Evolutionary conservation across 1,140 invertebrate genomes (phyloP), one percentile per base, ranked within the genome.

Genomic region (Drosophila nigrodunni): DNA sequence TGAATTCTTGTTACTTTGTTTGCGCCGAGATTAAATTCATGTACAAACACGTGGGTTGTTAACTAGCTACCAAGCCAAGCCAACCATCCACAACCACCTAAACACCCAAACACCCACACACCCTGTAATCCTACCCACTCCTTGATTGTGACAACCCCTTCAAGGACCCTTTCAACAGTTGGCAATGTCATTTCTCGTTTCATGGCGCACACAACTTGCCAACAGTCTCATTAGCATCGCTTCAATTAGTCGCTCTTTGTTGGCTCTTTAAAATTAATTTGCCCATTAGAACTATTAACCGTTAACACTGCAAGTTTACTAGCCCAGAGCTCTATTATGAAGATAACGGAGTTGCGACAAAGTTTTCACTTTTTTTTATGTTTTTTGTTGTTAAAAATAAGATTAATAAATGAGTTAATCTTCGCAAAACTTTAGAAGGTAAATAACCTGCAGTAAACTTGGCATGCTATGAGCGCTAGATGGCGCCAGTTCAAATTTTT

Each of bases 1-100:
- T 89, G 85, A 90, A 89, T 90, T 90, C 86, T 85, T 89, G 86
- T 81, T 89, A 79, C 81, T 90, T 89, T 89, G 77, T 85, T 89
- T 90, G 86, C 67, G 80, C 76, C 78, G 77, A 85, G 85, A 89
- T 89, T 89, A 89, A 89, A 85, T 78, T 81, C 80, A 61, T 85
- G 85, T 78, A 60, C 69, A 70, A 77, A 66, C 83, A 82, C 80
- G 77, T 83, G 83, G 65, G 69, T 80, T 83, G 80, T 73, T 83
- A 88, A 78, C 73, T 80, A 80, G 65, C 83, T 46, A 21, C 54
- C 66, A 21, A 59, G 49, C 37, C 41, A 25, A 37, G 47, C 34
- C 47, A 39, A 21, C 18, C 18, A 21, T 21, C 18, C 18, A 21
- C 18, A 21, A 1, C 10, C 7, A 0, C 25, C n/a, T 2, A 21